phyloP scores from a whole-genome alignment of 2,113 vertebrate species.

The Genyomyrus donnyi region DNA sequence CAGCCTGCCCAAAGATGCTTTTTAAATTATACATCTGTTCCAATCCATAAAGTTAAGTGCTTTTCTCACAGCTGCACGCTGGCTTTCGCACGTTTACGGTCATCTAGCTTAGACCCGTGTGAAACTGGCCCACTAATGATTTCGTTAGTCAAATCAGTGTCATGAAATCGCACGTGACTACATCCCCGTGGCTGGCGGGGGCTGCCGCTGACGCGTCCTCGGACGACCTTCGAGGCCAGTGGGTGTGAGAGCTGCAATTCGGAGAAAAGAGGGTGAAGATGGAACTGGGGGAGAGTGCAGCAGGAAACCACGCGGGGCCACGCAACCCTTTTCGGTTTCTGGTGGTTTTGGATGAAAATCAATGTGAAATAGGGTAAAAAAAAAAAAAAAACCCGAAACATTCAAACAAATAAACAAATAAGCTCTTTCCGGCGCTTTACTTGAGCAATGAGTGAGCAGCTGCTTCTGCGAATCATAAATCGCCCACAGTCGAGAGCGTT shows the following conservation, averaged over 20 bases:
- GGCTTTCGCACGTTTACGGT: background rate
- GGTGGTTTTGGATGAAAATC: background rate
- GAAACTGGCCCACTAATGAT: background rate
- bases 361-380: background rate
- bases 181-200: background rate
- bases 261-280: background rate
- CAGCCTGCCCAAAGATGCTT: background rate
- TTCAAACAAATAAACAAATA: background rate
- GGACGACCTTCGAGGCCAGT: background rate
- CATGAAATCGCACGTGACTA: background rate
- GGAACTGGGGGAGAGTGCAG: background rate
- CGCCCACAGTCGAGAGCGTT: no score
- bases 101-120: background rate
- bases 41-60: conserved; percentile 12
- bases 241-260: background rate
- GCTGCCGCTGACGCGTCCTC: background rate
- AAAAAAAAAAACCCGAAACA: background rate
- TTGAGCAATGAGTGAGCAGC: background rate
- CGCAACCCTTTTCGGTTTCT: background rate
- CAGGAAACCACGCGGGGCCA: background rate
- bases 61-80: background rate
- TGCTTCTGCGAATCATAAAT: background rate
- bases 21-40: conserved; percentile 19
- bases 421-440: background rate
- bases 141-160: background rate